Evolutionary conservation across 2,113 vertebrate genomes (phyloP).

Genomic region (Megaceryle torquata): DNA sequence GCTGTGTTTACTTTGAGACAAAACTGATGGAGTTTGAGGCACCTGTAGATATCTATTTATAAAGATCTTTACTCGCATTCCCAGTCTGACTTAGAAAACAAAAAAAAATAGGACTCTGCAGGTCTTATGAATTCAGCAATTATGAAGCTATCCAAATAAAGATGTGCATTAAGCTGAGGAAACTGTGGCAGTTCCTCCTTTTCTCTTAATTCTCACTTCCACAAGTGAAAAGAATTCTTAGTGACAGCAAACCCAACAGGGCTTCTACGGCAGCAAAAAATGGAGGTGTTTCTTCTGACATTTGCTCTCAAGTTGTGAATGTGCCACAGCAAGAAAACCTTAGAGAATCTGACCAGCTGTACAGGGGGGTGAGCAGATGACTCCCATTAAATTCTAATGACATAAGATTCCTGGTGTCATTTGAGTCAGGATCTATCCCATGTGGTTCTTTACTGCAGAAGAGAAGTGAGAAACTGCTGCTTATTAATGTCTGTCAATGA

Average conservation of each 20-base stretch:
- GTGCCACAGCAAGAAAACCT: background rate
- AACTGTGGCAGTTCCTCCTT: background rate
- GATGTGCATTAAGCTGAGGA: background rate
- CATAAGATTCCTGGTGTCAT: background rate
- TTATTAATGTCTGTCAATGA: background rate
- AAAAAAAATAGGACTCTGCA: background rate
- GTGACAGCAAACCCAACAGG: background rate
- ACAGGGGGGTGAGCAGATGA: background rate
- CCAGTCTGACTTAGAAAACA: background rate
- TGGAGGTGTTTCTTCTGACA: no score
- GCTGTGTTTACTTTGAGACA: rapidly evolving
- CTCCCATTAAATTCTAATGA: background rate
- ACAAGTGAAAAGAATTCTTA: background rate
- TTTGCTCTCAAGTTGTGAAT: background rate
- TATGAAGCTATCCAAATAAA: background rate
- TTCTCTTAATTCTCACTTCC: background rate
- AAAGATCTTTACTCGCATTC: background rate
- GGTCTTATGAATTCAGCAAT: background rate
- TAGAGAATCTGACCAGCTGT: background rate
- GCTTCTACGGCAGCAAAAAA: background rate
- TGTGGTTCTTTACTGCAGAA: no score
- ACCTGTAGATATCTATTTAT: background rate
- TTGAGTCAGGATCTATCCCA: background rate
- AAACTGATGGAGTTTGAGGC: background rate
- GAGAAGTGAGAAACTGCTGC: background rate